Conservation (phyloP, 2,888 invertebrate species). For the Hoplodrina ambigua region DNA sequence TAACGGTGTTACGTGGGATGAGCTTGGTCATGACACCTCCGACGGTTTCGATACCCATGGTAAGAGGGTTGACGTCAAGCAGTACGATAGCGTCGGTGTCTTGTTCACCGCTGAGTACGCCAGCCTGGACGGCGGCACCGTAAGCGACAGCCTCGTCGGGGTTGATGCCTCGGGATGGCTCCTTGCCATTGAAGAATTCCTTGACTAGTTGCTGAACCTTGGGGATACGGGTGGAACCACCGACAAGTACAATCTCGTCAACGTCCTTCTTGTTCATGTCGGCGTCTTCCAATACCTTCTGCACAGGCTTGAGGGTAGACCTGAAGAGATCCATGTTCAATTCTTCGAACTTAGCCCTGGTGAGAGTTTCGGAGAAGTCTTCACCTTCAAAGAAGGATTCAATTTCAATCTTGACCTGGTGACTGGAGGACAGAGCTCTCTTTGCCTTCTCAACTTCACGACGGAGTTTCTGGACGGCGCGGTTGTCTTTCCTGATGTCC, state of each 20-base stretch:
- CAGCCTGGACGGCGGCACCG: conserved; percentile 99
- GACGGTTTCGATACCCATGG: conserved; percentile 99
- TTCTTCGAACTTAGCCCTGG: conserved; percentile 99
- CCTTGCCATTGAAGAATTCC: conserved; percentile 99
- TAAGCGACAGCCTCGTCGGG: conserved; percentile 99
- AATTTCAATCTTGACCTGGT: conserved; percentile 99
- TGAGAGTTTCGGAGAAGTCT: conserved; percentile 99
- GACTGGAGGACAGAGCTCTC: conserved; percentile 97
- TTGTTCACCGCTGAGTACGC: conserved; percentile 99
- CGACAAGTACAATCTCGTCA: conserved; percentile 99
- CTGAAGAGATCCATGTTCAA: conserved; percentile 98
- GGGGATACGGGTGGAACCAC: conserved; percentile 99
- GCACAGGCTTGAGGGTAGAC: conserved; percentile 98
- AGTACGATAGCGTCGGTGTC: conserved; percentile 99
- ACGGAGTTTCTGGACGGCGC: conserved; percentile 98
- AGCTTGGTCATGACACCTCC: conserved; percentile 99
- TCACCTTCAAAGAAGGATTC: conserved; percentile 99
- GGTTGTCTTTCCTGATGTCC: conserved; percentile 98
- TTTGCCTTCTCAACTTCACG: conserved; percentile 99
- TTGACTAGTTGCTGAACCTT: conserved; percentile 98
- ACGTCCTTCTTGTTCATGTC: conserved; percentile 99
- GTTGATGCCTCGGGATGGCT: conserved; percentile 99
- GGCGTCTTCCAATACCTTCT: conserved; percentile 99
- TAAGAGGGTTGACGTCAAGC: conserved; percentile 99
- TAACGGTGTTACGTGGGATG: conserved; percentile 99